These are phyloP conservation scores for Rhagologus leucostigma DNA, from an alignment of 2,113 vertebrate genomes.

Conservation along the genomic window DNA sequence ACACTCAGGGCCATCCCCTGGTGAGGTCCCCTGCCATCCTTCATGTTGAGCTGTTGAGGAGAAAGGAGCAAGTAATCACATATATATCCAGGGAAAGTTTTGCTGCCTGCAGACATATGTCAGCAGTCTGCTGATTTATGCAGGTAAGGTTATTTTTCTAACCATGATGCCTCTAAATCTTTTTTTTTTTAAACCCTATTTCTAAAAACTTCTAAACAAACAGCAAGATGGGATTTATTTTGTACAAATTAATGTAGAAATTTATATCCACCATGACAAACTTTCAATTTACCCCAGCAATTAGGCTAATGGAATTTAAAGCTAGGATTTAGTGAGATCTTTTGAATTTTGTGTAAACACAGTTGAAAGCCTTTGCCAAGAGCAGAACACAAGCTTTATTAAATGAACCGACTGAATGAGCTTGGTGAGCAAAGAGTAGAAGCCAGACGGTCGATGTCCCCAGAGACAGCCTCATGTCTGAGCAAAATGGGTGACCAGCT, in stretches of 20 bases:
- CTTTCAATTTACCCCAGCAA: neutral
- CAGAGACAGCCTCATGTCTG: neutral
- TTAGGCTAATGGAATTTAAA: neutral
- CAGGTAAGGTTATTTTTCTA: conserved; percentile 5
- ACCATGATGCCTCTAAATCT: neutral
- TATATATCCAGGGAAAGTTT: neutral
- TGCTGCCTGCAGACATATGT: neutral
- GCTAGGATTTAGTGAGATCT: neutral
- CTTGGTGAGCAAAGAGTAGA: neutral
- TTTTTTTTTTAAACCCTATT: neutral
- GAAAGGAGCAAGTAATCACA: neutral
- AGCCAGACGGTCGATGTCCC: neutral
- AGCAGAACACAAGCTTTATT: neutral
- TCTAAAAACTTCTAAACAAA: neutral
- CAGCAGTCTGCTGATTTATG: neutral
- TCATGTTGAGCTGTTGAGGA: neutral
- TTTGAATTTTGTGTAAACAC: neutral
- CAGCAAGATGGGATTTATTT: neutral
- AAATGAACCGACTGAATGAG: neutral
- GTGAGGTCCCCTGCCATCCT: neutral
- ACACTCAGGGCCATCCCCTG: neutral
- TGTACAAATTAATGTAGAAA: neutral
- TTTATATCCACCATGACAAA: neutral
- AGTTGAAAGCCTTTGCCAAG: neutral
- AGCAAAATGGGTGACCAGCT: neutral